Conservation (phyloP, 2,888 invertebrate genomes). For the Apoda limacodes region DNA sequence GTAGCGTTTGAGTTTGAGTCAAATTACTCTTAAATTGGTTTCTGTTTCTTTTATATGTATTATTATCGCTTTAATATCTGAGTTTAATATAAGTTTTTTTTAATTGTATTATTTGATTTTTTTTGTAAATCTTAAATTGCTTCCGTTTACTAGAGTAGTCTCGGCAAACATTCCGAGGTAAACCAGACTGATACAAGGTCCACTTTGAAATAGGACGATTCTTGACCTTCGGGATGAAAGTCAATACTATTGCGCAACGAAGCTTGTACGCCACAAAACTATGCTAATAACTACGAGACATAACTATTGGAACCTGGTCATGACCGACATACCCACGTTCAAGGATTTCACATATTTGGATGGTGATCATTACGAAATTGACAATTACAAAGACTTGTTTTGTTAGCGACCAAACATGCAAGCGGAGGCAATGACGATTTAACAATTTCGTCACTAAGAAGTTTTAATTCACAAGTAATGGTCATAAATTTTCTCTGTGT, state of each 20-base stretch:
- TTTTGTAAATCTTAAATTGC: constrained; percentile 21
- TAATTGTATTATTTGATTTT: too few relatives aligned
- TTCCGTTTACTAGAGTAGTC: constrained; percentile 53
- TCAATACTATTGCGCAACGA: constrained; percentile 63
- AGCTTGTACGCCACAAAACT: constrained; percentile 43
- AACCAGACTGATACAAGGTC: constrained; percentile 62
- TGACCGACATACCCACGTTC: constrained; percentile 63
- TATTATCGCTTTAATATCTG: too few relatives aligned
- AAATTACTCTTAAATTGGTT: too few relatives aligned
- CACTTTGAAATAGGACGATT: constrained; percentile 68
- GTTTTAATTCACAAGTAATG: too few relatives aligned
- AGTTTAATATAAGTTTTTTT: too few relatives aligned
- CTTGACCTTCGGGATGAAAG: constrained; percentile 70
- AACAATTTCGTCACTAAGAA: too few relatives aligned
- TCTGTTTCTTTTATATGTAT: too few relatives aligned
- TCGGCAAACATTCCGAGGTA: constrained; percentile 50
- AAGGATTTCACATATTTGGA: constrained; percentile 69
- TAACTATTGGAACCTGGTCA: constrained; percentile 57
- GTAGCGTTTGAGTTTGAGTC: too few relatives aligned
- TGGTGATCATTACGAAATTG: constrained; percentile 61
- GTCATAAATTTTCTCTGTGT: too few relatives aligned
- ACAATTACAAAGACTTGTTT: constrained; percentile 48
- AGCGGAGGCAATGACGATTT: too few relatives aligned
- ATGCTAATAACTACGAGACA: constrained; percentile 64
- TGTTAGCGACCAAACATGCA: constrained; percentile 42